A percentile compares a stretch with the other conserved stretches of the same genome.
Evolutionary conservation across 2,113 vertebrate species (phyloP).

Genomic region (Heloderma charlesbogerti): DNA sequence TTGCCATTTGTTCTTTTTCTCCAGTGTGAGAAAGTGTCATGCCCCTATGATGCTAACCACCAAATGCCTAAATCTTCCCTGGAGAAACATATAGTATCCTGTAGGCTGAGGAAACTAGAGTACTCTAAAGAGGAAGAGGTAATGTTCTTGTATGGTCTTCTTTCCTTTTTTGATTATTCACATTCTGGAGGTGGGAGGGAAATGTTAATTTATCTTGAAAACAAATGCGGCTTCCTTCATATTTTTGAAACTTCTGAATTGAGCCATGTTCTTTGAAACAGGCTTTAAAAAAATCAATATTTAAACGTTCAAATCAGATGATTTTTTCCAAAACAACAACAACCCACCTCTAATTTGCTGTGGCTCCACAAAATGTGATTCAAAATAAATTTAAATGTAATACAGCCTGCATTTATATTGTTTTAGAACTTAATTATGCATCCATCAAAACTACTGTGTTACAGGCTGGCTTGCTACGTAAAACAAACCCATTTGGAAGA

Average conservation of each 20-base stretch:
- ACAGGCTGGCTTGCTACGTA: neutral
- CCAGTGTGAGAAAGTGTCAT: constrained; percentile 81
- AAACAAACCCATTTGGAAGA: neutral
- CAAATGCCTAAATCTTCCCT: constrained; percentile 82
- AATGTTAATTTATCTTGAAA: neutral
- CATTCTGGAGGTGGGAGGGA: neutral
- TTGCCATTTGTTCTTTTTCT: neutral
- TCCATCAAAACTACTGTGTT: neutral
- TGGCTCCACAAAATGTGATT: neutral
- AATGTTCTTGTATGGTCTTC: neutral
- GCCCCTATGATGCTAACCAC: constrained; percentile 87
- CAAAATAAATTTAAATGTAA: neutral
- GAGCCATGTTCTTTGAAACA: neutral
- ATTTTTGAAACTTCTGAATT: neutral
- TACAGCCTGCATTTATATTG: neutral
- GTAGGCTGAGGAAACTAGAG: constrained; percentile 82
- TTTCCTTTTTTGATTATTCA: neutral
- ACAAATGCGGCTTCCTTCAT: neutral
- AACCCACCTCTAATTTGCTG: neutral
- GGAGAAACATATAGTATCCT: constrained; percentile 84
- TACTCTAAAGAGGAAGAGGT: constrained; percentile 90
- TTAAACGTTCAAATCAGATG: neutral
- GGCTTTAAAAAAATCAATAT: neutral
- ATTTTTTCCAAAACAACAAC: neutral
- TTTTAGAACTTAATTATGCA: neutral